phyloP scores from a whole-genome alignment of 2,113 vertebrate genomes.

The Hyla sarda region DNA sequence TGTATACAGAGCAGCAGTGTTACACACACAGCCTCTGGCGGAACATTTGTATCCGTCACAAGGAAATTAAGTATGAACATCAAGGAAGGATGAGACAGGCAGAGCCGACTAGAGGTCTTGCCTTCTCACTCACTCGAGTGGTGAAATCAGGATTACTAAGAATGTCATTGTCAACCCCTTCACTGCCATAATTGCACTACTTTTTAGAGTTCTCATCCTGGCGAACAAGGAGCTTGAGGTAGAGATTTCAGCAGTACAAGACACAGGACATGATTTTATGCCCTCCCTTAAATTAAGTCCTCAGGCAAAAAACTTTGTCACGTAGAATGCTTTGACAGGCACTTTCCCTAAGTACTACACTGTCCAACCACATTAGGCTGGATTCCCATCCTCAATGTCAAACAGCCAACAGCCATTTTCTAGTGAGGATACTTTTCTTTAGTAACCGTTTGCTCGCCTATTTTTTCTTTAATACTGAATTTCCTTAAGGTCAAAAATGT shows the following conservation, averaged over 20 bases:
- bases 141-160: conserved; percentile 38
- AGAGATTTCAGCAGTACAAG: not conserved
- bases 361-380: conserved; percentile 24
- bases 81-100: conserved; percentile 40
- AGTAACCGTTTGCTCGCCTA: not conserved
- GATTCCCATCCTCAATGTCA: conserved; percentile 12
- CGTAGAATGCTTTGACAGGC: conserved; percentile 18
- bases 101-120: conserved; percentile 32
- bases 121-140: conserved; percentile 23
- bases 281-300: conserved; percentile 28
- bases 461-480: not conserved
- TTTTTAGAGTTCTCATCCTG: not conserved
- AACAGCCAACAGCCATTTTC: not conserved
- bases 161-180: conserved; percentile 2
- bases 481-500: not conserved
- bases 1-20: conserved; percentile 59
- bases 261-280: not conserved
- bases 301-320: conserved; percentile 15
- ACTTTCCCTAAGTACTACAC: conserved; percentile 10
- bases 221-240: not conserved
- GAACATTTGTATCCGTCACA: conserved; percentile 59
- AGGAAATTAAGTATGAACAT: conserved; percentile 55
- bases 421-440: not conserved
- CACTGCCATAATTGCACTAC: not conserved
- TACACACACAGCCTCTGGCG: conserved; percentile 57